Base-by-base conservation (phyloP, 2,888 invertebrate species). In the Apamea anceps region DNA sequence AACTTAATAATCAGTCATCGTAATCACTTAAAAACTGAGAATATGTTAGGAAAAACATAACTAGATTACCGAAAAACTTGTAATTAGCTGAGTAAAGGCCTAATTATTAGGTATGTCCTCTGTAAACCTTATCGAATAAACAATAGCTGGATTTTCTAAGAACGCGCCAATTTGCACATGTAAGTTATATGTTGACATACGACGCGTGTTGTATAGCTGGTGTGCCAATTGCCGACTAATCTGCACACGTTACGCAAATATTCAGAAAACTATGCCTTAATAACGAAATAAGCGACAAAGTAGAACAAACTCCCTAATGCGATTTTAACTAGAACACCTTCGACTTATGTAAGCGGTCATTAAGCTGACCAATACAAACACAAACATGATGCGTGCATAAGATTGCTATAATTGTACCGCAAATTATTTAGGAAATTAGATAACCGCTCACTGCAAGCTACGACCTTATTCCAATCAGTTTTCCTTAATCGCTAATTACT, bases 241-340 rank as follows among this genome's bases (percentile, higher is more conserved):
- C 70, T 79, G 63, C 74, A 68, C 63, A 77, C 73, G 81, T 90
- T 92, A 86, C 82, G 87, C 84, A 89, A 90, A 87, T 84, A 86
- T 78, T 60, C 74, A 54, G 72, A 79, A 85, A 75, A 74, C 66
- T 37, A 78, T 75, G 65, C 42, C 84, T 78, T 83, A 72, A 70
- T 77, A 80, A 65, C 70, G 79, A 85, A 79, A 82, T 79, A 70
- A 77, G 72, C 54, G 48, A 77, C 73, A 70, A 89, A 87, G 84
- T 85, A 73, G 89, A 78, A 63, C 88, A 85, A 75, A 78, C 73
- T 83, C 86, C 86, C 81, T 90, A 91, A 91, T 92, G 85, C 57
- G 82, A 79, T 82, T 88, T 85, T 89, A 91, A 91, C 84, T 91
- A 77, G 85, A 77, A 85, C 90, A 84, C 82, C 75, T 85, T 79